Base-by-base conservation (phyloP, 2,113 vertebrate species). In the Leptocoma aspasia region DNA sequence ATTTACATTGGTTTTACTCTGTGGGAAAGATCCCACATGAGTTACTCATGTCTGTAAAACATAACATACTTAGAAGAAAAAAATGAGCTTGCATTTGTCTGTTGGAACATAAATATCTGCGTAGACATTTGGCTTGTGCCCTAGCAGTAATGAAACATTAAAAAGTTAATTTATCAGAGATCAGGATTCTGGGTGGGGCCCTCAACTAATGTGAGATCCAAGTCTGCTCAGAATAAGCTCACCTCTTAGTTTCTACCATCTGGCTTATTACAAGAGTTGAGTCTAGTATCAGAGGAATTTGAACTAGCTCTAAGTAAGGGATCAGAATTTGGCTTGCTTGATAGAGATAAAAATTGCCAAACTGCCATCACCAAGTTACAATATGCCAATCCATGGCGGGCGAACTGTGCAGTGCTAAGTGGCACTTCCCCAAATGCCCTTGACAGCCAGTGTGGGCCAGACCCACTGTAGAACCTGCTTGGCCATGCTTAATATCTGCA, bases 1-100 rank as follows among this genome's bases (percentile, higher is more conserved):
- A 96, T 96, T 95, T 96, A 91, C 89, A 84, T 95, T 95, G 86
- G 95, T 86, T 96, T 94, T 96, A 70, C 82, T 64, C 94, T 94
- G 90, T 95, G 85, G 89, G 91, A 95, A 96, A 95, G 93, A 93
- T 64, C 94, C 95, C 77, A 69, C 81, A 94, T 86, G 77, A 60
- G 78, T 96, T 96, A 96, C 91, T 96, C 93, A 90, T 81, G 92
- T 77, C 76, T 70, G 80, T 93, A 85, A 94, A 94, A 52, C 56
- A 47, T 82, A 94, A 86, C 92, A 96, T 86, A 87, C 73, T 73
- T 85, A 90, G 60, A 88, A 91, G 45, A 35, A 81, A 92, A 84
- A 73, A 59, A 63, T 86, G 59, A 82, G 59, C 68, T 92, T 64
- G 8, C n/a, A 69, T 93, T 96, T 94, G 84, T 53, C 71, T 87